Evolutionary conservation across 2,797 vertebrate species (phyloP), one percentile per base, ranked within the genome.

Genomic region (Hirundo rustica): DNA sequence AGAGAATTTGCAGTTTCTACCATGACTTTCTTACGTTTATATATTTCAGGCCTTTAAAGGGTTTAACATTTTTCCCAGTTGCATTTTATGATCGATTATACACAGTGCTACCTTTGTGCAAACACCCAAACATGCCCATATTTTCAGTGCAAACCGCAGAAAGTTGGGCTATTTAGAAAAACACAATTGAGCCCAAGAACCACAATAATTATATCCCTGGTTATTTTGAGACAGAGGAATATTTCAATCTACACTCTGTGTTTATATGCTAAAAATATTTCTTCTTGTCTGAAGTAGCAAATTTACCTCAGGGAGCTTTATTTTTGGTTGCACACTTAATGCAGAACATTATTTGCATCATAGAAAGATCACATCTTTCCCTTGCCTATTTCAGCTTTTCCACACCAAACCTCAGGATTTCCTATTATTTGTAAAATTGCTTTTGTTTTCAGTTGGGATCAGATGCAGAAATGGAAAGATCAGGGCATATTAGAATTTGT

Each of bases 241-340:
- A 91, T 70, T 96, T 92, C 90, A 76, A 40, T 95, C 78, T 40
- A 7, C 34, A 19, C 68, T 70, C 44, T 78, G 27, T 92, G 70
- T 96, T 97, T 95, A 83, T 74, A 77, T 92, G 91, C 90, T 95
- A 92, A 94, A 92, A 91, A 95, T 93, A 82, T 83, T 84, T 89
- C 67, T 86, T 95, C 94, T 92, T 96, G 87, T 96, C 95, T 96
- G 93, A 84, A 94, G 75, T 61, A 93, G 92, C 77, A 97, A 93
- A 91, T 82, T 77, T 72, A 92, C 92, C 93, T 96, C 85, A 34
- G 93, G 94, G 94, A 96, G 85, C 76, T 97, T 93, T 95, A 93
- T 92, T 97, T 97, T 95, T 96, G 85, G 89, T 92, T 92, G 88
- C 36, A 11, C 79, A 22, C 80, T 91, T 88, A 88, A 88, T 92